Evolutionary conservation across 2,113 vertebrate genomes (phyloP).

Genomic region (Laticauda laticaudata): DNA sequence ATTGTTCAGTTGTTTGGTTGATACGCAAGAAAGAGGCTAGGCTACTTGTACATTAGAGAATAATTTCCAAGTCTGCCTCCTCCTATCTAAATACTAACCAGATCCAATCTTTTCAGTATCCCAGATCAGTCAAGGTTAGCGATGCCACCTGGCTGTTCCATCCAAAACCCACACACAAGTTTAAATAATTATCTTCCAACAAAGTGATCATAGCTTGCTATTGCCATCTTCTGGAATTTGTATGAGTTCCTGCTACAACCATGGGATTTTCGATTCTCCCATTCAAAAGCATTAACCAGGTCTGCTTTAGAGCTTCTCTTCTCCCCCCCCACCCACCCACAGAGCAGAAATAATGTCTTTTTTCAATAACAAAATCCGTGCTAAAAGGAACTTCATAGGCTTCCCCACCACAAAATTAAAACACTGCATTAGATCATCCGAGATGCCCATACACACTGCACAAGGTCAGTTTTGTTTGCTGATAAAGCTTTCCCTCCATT

Average conservation of each 20-base stretch:
- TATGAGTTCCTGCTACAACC: neutral
- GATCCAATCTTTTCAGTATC: neutral
- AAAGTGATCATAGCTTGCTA: neutral
- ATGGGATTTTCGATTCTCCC: neutral
- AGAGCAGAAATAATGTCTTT: neutral
- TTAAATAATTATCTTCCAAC: neutral
- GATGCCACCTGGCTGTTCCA: neutral
- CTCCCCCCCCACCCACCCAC: fast-evolving
- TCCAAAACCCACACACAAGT: neutral
- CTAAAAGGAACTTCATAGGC: neutral
- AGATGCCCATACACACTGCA: neutral
- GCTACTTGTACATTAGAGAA: neutral
- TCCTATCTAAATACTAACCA: neutral
- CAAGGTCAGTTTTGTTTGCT: neutral
- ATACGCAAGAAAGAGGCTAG: neutral
- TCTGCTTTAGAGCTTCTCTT: neutral
- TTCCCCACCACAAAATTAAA: neutral
- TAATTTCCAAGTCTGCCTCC: neutral
- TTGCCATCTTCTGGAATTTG: neutral
- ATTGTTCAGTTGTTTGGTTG: neutral
- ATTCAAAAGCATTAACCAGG: neutral
- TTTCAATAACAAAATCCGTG: neutral
- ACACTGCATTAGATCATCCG: neutral
- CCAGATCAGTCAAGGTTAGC: neutral
- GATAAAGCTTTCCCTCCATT: neutral